Conservation (phyloP, 2,113 vertebrate genomes). For the Craseonycteris thonglongyai region DNA sequence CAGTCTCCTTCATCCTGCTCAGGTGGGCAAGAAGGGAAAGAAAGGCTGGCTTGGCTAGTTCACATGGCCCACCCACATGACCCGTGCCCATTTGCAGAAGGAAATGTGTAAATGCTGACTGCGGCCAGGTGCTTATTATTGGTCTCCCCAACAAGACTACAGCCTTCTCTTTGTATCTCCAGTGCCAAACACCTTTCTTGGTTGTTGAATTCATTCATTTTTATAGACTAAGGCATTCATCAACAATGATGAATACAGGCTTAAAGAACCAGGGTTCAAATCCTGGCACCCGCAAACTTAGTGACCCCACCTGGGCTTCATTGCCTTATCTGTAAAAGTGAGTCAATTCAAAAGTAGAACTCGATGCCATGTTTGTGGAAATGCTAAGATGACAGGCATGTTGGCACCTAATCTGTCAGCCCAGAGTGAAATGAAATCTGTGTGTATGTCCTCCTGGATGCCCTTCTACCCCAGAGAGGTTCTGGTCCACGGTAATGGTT, state of each 20-base stretch:
- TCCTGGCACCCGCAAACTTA: background rate
- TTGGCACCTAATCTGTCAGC: background rate
- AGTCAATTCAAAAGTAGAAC: background rate
- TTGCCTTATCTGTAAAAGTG: background rate
- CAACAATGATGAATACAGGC: background rate
- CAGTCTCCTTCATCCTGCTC: background rate
- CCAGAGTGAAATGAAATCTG: background rate
- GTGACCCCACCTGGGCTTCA: background rate
- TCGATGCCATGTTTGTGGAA: background rate
- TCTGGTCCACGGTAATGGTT: background rate
- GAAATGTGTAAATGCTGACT: background rate
- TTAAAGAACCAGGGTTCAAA: background rate
- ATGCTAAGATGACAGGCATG: background rate
- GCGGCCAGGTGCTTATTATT: background rate
- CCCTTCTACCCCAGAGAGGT: background rate
- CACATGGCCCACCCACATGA: background rate
- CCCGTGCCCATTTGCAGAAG: fast-evolving
- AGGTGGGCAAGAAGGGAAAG: background rate
- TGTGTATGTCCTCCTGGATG: background rate
- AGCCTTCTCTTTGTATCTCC: background rate
- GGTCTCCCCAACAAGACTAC: background rate
- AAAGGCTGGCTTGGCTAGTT: background rate
- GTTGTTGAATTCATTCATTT: background rate
- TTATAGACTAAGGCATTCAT: background rate
- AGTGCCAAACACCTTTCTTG: background rate